These are phyloP conservation scores for Euphonia xanthogaster DNA, from an alignment of 2,797 vertebrate species.

Conservation along the genomic window DNA sequence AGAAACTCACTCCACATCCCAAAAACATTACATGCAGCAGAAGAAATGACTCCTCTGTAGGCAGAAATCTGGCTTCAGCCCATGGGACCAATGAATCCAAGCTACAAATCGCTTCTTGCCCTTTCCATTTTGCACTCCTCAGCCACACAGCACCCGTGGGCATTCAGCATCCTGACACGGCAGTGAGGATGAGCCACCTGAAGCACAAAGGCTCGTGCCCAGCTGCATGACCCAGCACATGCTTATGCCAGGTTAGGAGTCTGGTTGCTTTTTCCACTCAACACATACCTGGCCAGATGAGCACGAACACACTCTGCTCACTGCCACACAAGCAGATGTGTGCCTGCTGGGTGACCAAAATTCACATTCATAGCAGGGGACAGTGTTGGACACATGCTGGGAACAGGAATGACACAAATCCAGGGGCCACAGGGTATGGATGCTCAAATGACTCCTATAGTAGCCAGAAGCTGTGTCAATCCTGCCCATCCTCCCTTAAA, in stretches of 20 bases:
- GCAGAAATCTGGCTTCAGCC: not conserved
- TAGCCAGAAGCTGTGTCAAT: not conserved
- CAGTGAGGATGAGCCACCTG: not conserved
- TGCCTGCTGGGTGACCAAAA: not conserved
- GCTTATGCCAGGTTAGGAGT: not conserved
- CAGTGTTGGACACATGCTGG: not conserved
- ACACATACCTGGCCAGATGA: not conserved
- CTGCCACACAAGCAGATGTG: not conserved
- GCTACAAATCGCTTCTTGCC: not conserved
- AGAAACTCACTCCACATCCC: not conserved
- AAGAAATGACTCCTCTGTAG: not conserved
- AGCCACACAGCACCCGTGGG: rapidly evolving
- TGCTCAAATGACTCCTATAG: not conserved
- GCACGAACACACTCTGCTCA: rapidly evolving
- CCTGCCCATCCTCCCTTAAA: not conserved
- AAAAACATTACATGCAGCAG: not conserved
- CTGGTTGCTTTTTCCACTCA: not conserved
- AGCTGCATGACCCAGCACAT: not conserved
- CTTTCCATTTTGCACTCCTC: not conserved
- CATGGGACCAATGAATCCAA: not conserved
- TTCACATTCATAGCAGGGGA: not conserved
- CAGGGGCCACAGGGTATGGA: not conserved
- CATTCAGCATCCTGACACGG: not conserved
- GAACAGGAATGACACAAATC: not conserved
- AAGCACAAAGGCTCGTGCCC: not conserved